These are phyloP conservation scores for Creontiades dilutus DNA, from an alignment of 2,888 invertebrate species.

Conservation along the genomic window DNA sequence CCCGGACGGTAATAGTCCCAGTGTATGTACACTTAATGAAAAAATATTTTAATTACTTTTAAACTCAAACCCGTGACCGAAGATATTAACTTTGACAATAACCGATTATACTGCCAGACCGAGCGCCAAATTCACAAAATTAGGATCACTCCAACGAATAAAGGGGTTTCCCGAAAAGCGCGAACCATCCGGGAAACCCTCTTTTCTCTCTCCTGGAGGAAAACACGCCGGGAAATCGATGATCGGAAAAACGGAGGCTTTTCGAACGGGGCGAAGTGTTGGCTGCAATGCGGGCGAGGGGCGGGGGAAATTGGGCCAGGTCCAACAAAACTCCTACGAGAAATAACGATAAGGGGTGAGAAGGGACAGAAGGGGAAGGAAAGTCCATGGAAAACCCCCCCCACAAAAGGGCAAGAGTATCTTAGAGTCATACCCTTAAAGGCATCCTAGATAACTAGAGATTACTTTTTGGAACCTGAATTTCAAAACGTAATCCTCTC, in stretches of 20 bases:
- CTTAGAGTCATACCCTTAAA: constrained; percentile 45
- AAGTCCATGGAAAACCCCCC: background rate
- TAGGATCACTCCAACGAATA: background rate
- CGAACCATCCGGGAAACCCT: background rate
- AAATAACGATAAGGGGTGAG: constrained; percentile 5
- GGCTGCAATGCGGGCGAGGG: constrained; percentile 59
- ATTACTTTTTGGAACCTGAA: constrained; percentile 54
- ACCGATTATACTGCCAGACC: no score
- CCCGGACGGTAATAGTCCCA: no score
- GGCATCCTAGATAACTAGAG: constrained; percentile 59
- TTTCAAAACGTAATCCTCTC: constrained; percentile 59
- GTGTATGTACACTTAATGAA: no score
- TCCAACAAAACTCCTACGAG: constrained; percentile 47
- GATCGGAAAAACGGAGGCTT: background rate
- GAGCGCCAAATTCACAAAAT: background rate
- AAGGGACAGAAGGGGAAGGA: background rate
- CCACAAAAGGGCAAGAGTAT: background rate
- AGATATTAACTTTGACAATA: no score
- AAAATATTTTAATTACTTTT: no score
- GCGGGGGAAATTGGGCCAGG: constrained; percentile 46
- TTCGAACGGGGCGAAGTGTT: constrained; percentile 12
- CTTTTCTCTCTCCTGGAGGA: background rate
- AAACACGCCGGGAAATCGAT: background rate
- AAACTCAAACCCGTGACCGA: no score
- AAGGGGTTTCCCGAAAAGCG: background rate